A percentile compares a stretch with the other conserved stretches of the same genome.
phyloP scores from a whole-genome alignment of 2,797 vertebrate genomes.

The Lagorchestes hirsutus region DNA sequence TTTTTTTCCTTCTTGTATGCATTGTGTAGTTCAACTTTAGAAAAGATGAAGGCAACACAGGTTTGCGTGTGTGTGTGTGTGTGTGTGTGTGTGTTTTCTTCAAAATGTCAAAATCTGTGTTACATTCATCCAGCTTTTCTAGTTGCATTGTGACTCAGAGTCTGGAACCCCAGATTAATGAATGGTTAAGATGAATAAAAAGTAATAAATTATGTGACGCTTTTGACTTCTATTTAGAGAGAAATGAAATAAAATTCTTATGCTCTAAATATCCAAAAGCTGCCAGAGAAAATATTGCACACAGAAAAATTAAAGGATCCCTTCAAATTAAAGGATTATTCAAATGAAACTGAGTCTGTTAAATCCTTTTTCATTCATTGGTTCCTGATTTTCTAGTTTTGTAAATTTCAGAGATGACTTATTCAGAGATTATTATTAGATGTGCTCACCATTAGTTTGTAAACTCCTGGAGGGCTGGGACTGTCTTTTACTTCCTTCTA shows the following conservation, averaged over 20 bases:
- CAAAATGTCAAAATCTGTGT: not conserved
- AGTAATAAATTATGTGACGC: not conserved
- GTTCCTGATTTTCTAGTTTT: not conserved
- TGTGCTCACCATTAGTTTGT: not conserved
- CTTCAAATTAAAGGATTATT: not conserved
- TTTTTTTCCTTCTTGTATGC: not conserved
- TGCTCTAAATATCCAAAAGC: not conserved
- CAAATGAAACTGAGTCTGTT: not conserved
- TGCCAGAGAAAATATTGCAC: not conserved
- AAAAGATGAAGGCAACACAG: slow-evolving; percentile 15
- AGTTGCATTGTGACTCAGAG: not conserved
- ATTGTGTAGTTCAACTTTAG: not conserved
- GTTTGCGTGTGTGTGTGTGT: not conserved
- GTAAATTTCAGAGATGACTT: not conserved
- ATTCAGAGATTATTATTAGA: not conserved
- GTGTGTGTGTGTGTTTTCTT: not conserved
- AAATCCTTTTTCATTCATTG: not conserved
- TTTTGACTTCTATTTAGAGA: not conserved
- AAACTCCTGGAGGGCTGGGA: not conserved
- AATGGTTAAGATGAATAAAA: not conserved
- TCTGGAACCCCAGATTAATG: not conserved
- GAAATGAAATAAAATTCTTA: not conserved
- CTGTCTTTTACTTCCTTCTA: not conserved
- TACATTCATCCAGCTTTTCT: not conserved
- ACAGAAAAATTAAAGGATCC: not conserved